Conservation (phyloP, 2,113 vertebrate species). For the Chloropsis cyanopogon region DNA sequence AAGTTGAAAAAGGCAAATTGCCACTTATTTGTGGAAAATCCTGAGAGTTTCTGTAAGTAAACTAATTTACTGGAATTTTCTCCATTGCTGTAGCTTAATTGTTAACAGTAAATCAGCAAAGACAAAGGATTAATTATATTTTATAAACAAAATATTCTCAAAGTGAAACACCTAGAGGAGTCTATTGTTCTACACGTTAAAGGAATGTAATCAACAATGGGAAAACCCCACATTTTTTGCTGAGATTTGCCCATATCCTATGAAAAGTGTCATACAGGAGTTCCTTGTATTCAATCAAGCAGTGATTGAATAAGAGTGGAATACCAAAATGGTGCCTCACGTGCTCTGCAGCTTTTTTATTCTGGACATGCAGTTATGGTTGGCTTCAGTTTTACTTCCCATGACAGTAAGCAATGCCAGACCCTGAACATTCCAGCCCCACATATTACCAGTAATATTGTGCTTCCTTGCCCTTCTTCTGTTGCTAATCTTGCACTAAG, state of each 20-base stretch:
- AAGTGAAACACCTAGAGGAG: neutral
- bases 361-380: neutral
- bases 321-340: neutral
- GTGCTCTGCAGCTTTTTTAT: neutral
- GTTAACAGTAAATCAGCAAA: neutral
- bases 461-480: neutral
- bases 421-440: neutral
- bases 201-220: neutral
- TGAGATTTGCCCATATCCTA: neutral
- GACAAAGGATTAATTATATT: neutral
- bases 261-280: neutral
- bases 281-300: neutral
- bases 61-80: neutral
- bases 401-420: neutral
- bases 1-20: neutral
- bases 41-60: neutral
- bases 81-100: neutral
- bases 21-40: neutral
- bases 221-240: neutral
- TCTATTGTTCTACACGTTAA: neutral
- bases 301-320: neutral
- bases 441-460: neutral
- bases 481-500: neutral
- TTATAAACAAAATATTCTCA: neutral
- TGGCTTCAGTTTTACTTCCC: neutral